phyloP scores from a whole-genome alignment of 2,888 invertebrate species.

The Folsomia candida region DNA sequence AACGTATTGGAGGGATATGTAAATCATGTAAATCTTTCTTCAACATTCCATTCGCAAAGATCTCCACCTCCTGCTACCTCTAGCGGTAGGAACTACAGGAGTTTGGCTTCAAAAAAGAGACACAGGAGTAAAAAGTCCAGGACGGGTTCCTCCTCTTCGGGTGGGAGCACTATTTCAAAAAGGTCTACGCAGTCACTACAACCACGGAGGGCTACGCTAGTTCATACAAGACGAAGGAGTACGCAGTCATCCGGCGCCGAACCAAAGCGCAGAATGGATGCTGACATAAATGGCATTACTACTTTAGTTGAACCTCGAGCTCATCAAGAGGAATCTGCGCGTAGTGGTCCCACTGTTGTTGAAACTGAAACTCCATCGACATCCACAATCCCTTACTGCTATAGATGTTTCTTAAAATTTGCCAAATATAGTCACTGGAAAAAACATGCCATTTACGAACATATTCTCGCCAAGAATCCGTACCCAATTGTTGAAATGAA shows the following conservation, averaged over 20 bases:
- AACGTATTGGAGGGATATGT: background rate
- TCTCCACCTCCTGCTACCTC: no score
- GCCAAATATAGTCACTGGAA: slow-evolving; percentile 32
- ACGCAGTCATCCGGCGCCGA: background rate
- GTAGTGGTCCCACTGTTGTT: no score
- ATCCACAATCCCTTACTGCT: slow-evolving; percentile 9
- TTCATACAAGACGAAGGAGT: background rate
- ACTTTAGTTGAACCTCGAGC: no score
- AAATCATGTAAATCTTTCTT: no score
- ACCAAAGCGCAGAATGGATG: background rate
- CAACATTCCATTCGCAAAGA: no score
- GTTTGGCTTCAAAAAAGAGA: background rate
- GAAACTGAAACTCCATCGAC: background rate
- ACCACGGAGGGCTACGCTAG: no score
- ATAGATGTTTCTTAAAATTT: slow-evolving; percentile 15
- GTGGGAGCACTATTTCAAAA: no score
- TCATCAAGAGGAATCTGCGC: background rate
- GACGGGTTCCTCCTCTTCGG: no score
- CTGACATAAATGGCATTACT: background rate
- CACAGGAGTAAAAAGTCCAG: no score
- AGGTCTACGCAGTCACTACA: no score
- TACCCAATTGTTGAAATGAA: slow-evolving; percentile 46
- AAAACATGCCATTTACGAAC: slow-evolving; percentile 34
- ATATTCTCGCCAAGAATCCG: slow-evolving; percentile 35
- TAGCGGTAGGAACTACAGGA: background rate